Evolutionary conservation across 2,113 vertebrate genomes (phyloP).

Genomic region (Phaethornis superciliosus): DNA sequence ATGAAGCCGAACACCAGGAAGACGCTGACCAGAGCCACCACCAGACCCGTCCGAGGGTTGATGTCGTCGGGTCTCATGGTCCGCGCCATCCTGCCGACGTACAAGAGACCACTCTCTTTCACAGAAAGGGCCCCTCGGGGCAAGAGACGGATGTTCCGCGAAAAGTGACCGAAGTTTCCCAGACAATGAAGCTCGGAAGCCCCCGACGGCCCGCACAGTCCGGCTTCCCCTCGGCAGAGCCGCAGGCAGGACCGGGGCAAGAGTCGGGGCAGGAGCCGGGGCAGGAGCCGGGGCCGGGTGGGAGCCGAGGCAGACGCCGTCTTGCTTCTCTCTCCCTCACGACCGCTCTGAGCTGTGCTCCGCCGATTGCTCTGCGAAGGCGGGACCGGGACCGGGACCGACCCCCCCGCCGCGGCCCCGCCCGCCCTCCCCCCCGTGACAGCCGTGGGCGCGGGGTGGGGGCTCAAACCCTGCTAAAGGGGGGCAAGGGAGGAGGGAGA

Average conservation of each 20-base stretch:
- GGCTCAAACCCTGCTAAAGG: not conserved
- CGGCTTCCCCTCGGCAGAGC: not conserved
- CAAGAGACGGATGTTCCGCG: not conserved
- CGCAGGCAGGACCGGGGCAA: not conserved
- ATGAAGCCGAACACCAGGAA: constrained; percentile 88
- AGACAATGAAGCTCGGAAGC: rapidly evolving
- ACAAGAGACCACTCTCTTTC: not conserved
- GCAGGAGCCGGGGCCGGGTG: not conserved
- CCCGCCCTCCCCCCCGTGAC: not conserved
- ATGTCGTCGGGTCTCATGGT: constrained; percentile 84
- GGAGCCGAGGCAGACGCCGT: not conserved
- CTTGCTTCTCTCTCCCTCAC: not conserved
- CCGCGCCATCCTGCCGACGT: constrained; percentile 38
- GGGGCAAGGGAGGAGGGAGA: not conserved
- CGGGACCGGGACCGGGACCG: not conserved
- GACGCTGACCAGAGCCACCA: constrained; percentile 85
- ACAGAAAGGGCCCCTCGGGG: not conserved
- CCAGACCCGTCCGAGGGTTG: constrained; percentile 84
- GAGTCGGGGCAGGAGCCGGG: not conserved
- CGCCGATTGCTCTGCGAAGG: not conserved
- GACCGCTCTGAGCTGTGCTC: not conserved
- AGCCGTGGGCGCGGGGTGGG: not conserved
- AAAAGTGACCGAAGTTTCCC: not conserved
- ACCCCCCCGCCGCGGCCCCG: not conserved
- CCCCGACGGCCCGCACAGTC: not conserved